Percentiles rank a stretch among this genome's conserved stretches.
Evolutionary conservation across 2,797 vertebrate genomes (phyloP).

Genomic region (Pseudomugil gertrudae): DNA sequence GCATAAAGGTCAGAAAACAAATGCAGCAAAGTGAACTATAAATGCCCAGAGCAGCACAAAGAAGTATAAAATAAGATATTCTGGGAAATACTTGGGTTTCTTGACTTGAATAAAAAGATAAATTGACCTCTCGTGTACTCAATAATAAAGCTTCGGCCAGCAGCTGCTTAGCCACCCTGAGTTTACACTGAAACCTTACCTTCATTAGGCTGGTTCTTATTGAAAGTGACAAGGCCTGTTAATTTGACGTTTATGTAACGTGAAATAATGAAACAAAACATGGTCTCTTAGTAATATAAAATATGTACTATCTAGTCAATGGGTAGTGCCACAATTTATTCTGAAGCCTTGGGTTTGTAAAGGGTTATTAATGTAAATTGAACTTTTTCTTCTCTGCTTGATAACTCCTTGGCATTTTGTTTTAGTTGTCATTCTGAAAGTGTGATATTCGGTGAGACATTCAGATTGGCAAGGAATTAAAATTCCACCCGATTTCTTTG

Average conservation of each 20-base stretch:
- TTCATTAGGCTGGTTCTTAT: neutral
- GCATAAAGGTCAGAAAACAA: slow-evolving; percentile 25
- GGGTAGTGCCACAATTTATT: neutral
- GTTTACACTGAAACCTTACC: neutral
- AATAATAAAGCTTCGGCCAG: neutral
- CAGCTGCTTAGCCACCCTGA: neutral
- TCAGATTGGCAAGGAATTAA: too few relatives aligned
- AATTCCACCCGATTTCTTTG: too few relatives aligned
- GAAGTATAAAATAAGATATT: slow-evolving; percentile 6
- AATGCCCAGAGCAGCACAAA: slow-evolving; percentile 5
- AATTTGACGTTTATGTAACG: neutral
- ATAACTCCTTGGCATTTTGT: too few relatives aligned
- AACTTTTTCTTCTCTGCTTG: too few relatives aligned
- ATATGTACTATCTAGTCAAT: neutral
- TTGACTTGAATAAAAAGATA: neutral
- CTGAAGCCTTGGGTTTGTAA: too few relatives aligned
- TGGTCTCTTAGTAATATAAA: neutral
- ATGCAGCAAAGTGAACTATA: slow-evolving; percentile 13
- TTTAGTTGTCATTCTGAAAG: too few relatives aligned
- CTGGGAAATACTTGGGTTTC: slow-evolving; percentile 3
- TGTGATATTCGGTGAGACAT: too few relatives aligned
- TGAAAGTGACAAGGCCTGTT: neutral
- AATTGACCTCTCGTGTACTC: neutral
- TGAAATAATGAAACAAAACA: neutral
- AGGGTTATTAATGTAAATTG: too few relatives aligned